Evolutionary conservation across 2,797 vertebrate genomes (phyloP).

Genomic region (Bovichtus diacanthus): DNA sequence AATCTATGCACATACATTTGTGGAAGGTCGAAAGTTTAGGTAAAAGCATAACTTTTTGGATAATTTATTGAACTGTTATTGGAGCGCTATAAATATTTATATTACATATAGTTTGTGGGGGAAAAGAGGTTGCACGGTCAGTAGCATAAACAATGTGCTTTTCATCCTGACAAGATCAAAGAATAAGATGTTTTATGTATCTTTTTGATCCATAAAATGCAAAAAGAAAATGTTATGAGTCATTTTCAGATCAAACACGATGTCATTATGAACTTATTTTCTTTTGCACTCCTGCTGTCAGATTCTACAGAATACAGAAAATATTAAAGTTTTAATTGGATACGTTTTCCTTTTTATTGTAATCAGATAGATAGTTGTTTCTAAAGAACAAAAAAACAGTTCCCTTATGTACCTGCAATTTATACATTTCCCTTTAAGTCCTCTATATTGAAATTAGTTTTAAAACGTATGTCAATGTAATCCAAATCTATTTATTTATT

Average conservation of each 20-base stretch:
- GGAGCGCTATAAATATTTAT: conserved; percentile 29
- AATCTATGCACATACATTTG: neutral
- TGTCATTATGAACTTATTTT: conserved; percentile 12
- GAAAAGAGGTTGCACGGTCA: conserved; percentile 1
- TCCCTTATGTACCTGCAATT: neutral
- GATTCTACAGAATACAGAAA: conserved; percentile 5
- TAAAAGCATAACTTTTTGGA: conserved; percentile 2
- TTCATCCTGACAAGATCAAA: conserved; percentile 37
- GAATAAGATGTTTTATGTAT: conserved; percentile 25
- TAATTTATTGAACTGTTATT: conserved; percentile 2
- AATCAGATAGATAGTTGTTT: neutral
- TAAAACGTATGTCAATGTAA: neutral
- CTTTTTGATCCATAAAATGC: conserved; percentile 27
- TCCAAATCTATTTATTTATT: neutral
- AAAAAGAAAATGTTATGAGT: conserved; percentile 5
- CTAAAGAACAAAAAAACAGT: neutral
- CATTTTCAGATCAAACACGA: conserved; percentile 31
- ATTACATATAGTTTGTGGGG: neutral
- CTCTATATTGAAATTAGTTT: neutral
- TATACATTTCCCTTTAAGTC: neutral
- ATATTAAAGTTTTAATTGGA: conserved; percentile 17
- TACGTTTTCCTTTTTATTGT: neutral
- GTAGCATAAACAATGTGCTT: conserved; percentile 11
- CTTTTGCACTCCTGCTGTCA: neutral
- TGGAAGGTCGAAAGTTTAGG: conserved; percentile 12